Evolutionary conservation across 2,797 vertebrate species (phyloP).

Genomic region (Apogon hyalosoma): DNA sequence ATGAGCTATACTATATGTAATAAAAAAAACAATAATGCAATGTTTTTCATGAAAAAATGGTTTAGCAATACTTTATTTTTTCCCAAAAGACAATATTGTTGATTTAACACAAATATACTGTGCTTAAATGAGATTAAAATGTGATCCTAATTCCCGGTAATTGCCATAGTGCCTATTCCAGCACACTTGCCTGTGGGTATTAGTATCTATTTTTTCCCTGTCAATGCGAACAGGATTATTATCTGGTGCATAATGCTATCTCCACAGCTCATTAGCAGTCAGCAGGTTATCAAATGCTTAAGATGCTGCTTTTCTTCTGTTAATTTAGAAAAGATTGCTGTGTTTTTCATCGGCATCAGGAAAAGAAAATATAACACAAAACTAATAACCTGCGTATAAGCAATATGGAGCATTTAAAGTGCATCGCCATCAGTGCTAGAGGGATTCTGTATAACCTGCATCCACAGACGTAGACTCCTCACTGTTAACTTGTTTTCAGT

Average conservation of each 20-base stretch:
- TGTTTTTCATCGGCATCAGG: too few relatives aligned
- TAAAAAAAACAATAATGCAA: conserved; percentile 13
- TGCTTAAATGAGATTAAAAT: conserved; percentile 57
- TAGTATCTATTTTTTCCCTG: conserved; percentile 48
- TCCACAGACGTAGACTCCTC: conserved; percentile 17
- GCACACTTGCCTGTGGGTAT: conserved; percentile 47
- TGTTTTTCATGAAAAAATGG: background rate
- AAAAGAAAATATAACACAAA: conserved; percentile 30
- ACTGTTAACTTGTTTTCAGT: conserved; percentile 17
- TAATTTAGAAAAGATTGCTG: conserved; percentile 50
- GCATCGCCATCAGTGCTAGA: conserved; percentile 7
- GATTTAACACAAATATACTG: conserved; percentile 39
- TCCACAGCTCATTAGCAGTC: conserved; percentile 74
- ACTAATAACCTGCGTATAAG: conserved; percentile 9
- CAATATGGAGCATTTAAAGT: conserved; percentile 22
- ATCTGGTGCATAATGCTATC: conserved; percentile 59
- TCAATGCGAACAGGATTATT: conserved; percentile 61
- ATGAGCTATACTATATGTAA: background rate
- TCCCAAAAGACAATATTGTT: conserved; percentile 27
- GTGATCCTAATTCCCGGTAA: conserved; percentile 56
- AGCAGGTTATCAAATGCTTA: conserved; percentile 67
- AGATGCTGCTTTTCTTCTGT: conserved; percentile 63
- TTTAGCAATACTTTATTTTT: conserved; percentile 5
- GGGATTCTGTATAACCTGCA: conserved; percentile 20
- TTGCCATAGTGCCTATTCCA: conserved; percentile 51